phyloP scores from a whole-genome alignment of 2,113 vertebrate genomes.

The Equus przewalskii region DNA sequence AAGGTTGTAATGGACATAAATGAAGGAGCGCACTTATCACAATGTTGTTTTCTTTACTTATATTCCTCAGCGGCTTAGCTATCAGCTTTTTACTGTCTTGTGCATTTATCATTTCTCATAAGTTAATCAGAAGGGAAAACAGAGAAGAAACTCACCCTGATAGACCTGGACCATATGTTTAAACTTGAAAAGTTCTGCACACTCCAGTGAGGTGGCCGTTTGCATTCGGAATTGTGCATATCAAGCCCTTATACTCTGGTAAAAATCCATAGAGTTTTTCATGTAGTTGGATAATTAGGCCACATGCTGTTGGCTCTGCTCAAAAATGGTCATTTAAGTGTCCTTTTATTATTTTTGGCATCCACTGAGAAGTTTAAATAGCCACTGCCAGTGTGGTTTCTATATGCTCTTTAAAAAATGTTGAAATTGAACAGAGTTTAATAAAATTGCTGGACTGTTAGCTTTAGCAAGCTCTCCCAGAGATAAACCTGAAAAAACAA shows the following conservation, averaged over 20 bases:
- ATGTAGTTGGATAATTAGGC: slow-evolving; percentile 63
- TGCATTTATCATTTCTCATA: background rate
- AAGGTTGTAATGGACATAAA: background rate
- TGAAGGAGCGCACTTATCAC: background rate
- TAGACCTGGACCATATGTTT: background rate
- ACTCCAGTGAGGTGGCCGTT: background rate
- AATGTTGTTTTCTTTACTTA: background rate
- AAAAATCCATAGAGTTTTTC: slow-evolving; percentile 64
- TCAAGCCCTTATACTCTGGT: slow-evolving; percentile 27
- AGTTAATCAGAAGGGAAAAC: background rate
- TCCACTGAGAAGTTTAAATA: slow-evolving; percentile 77
- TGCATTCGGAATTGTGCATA: slow-evolving; percentile 25
- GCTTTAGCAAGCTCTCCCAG: slow-evolving; percentile 59
- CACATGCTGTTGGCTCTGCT: slow-evolving; percentile 70
- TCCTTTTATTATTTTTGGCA: slow-evolving; percentile 79
- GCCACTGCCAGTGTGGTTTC: slow-evolving; percentile 62
- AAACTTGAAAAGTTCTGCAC: background rate
- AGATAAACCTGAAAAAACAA: slow-evolving; percentile 76
- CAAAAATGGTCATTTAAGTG: slow-evolving; percentile 76
- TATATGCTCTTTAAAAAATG: slow-evolving; percentile 73
- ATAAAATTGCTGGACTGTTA: slow-evolving; percentile 76
- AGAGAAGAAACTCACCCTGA: background rate
- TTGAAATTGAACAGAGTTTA: slow-evolving; percentile 76
- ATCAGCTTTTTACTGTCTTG: background rate
- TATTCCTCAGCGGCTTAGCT: background rate